Evolutionary conservation across 2,797 vertebrate species (phyloP), one percentile per base, ranked within the genome.

Genomic region (Trachops cirrhosus): DNA sequence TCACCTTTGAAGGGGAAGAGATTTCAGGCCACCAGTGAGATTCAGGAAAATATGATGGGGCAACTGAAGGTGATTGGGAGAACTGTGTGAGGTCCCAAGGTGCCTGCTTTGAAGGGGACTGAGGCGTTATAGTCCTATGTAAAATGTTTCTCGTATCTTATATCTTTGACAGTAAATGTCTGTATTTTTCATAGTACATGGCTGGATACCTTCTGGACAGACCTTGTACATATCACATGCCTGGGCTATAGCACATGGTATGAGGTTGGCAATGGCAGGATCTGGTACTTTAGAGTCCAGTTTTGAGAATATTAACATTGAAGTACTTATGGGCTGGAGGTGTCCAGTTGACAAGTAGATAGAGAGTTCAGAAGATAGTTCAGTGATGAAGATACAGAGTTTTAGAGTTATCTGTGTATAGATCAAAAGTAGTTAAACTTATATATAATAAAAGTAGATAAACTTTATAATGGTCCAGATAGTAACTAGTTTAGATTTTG

Each of bases 401-500:
- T 94, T 41, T 52, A 62, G 41, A 93, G 21, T 94, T 89, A 86
- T 64, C 74, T 50, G 4, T 78, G 4, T 68, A 54, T 22, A 91
- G 52, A 78, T n/a, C 44, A 91, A 32, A 96, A 34, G 22, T 68
- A 50, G 52, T 67, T 24, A 73, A 48, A 67, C 41, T 90, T 75
- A 77, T 93, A 77, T 92, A 32, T 32, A 62, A 32, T 62, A 91
- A 41, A 96, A n/a, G 22, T 68, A 44, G 34, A 71, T 29, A 73
- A 44, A 64, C 48, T 80, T 68, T 85, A 9, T 75, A 92, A 87
- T 79, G 50, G 37, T 86, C 59, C 85, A 90, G 41, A 57, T 75
- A 64, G 19, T 71, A 79, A 86, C 39, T 86, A 79, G 59, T 87
- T 88, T 95, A 73, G 26, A 79, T 68, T 87, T 92, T 75, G 29